These are phyloP conservation scores for Cheiracanthium punctorium DNA, from an alignment of 2,888 invertebrate genomes.

Conservation along the genomic window DNA sequence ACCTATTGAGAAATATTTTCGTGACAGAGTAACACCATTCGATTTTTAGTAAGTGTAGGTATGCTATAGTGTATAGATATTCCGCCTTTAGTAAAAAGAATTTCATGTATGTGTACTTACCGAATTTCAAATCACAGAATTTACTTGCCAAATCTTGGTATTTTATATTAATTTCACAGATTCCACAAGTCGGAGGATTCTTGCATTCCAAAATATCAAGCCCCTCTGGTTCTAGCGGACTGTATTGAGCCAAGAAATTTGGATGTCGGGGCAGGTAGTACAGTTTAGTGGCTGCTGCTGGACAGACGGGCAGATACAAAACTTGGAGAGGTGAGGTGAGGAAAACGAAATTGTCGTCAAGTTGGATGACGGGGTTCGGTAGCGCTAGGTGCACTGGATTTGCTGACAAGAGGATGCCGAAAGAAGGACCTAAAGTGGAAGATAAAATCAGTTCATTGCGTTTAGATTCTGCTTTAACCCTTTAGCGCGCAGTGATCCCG, in stretches of 20 bases:
- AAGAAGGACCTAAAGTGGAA: not conserved
- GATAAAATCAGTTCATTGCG: no score
- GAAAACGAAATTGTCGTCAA: not conserved
- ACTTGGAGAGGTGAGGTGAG: not conserved
- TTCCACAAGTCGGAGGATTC: not conserved
- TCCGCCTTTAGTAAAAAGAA: no score
- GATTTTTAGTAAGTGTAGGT: no score
- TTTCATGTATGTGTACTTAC: not conserved
- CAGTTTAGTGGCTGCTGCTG: not conserved
- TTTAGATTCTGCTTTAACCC: no score
- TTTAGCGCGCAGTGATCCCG: no score
- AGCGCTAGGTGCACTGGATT: not conserved
- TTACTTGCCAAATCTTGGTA: not conserved
- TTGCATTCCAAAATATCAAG: not conserved
- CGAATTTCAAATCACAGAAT: conserved; percentile 17
- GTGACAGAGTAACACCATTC: no score
- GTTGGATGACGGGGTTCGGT: not conserved
- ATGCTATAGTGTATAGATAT: no score
- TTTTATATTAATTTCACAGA: not conserved
- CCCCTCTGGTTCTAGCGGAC: not conserved
- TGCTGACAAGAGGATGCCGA: not conserved
- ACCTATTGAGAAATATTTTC: no score
- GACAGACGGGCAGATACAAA: not conserved
- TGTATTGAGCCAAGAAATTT: not conserved
- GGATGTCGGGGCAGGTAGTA: not conserved